Evolutionary conservation across 2,797 vertebrate species (phyloP), one percentile per base, ranked within the genome.

Genomic region (Halcyon smyrnensis): DNA sequence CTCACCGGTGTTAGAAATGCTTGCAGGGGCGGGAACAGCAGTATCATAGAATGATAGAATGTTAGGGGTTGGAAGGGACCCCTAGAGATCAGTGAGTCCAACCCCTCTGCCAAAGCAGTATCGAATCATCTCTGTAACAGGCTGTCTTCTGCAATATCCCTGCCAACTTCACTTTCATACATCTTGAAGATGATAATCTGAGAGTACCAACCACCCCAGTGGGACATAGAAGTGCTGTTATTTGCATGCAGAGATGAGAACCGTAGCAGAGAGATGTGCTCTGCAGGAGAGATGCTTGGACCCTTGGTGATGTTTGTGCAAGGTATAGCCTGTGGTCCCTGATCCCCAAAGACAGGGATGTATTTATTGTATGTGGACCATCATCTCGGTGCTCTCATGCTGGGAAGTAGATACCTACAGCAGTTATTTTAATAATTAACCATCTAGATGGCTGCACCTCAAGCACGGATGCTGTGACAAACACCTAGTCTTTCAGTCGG

Each of bases 231-330:
- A 37, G 8, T 4, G 8, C 51, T 81, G n/a, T 51, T 92, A 15
- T 18, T 84, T 1, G 4, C 86, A 25, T 0, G 2, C 57, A 62
- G 7, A 30, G 62, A n/a, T 45, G 48, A 46, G 48, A 50, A 50
- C 45, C 0, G 4, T 32, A 60, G 39, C 16, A 30, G 69, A 73
- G 62, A 69, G n/a, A 41, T 0, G 2, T 6, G 28, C 37, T 81
- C 17, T 68, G 0, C 0, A 3, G 34, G 24, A 77, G 28, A 1
- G 11, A 19, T 45, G 43, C 50, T 68, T 0, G 1, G 39, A 59
- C 19, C 25, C 12, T 25, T 43, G 32, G n/a, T 81, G 70, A 21
- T 69, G 15, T 24, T 81, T 45, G 39, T 16, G 21, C 28, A 63
- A 36, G 19, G 15, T 57, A 11, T 24, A 77, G 50, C 10, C 48